Evolutionary conservation across 2,113 vertebrate species (phyloP).

Genomic region (Anolis carolinensis): DNA sequence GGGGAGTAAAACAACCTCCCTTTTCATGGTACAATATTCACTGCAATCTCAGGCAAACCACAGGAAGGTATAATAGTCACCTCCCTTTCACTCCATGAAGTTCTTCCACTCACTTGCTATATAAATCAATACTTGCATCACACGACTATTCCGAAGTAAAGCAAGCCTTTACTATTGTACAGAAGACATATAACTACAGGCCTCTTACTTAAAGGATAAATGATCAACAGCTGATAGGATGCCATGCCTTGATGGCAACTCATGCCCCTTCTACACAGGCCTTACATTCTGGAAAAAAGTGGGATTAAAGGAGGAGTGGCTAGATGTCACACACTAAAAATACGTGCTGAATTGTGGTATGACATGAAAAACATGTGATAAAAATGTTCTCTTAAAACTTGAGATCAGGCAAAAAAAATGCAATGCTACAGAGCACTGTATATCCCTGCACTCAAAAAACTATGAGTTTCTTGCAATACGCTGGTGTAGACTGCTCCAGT

Average conservation of each 20-base stretch:
- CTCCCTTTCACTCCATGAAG: not conserved
- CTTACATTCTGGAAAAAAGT: too few relatives aligned
- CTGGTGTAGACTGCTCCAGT: too few relatives aligned
- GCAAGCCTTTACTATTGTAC: not conserved
- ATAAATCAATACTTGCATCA: constrained; percentile 11
- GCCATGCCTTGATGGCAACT: not conserved
- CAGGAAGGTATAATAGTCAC: not conserved
- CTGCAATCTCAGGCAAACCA: not conserved
- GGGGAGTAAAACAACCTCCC: not conserved
- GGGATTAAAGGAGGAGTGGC: too few relatives aligned
- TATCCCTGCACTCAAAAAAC: too few relatives aligned
- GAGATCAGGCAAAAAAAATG: too few relatives aligned
- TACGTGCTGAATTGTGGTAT: too few relatives aligned
- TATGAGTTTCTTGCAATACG: too few relatives aligned
- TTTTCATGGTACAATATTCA: not conserved
- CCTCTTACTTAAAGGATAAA: not conserved
- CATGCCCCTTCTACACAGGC: too few relatives aligned
- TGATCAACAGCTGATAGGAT: not conserved
- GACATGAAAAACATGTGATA: too few relatives aligned
- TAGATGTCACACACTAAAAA: too few relatives aligned
- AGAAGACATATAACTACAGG: not conserved
- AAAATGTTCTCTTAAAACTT: too few relatives aligned
- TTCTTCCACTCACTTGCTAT: not conserved
- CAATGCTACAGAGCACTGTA: too few relatives aligned
- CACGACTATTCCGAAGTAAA: not conserved